Conservation (phyloP, 2,888 invertebrate genomes). For the Synanthedon andrenaeformis region DNA sequence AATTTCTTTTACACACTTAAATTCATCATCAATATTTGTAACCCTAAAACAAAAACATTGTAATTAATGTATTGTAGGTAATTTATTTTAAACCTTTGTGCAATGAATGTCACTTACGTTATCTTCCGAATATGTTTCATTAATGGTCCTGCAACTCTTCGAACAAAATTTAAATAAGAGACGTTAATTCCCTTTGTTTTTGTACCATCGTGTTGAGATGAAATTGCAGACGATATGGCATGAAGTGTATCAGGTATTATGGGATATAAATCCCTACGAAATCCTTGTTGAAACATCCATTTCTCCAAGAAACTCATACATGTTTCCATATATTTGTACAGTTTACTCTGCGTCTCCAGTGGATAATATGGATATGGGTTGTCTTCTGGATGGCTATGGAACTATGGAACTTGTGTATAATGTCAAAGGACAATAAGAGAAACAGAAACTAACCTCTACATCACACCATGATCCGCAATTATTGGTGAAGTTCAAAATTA, state of each 20-base stretch:
- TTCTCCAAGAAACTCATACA: constrained; percentile 46
- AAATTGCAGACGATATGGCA: constrained; percentile 36
- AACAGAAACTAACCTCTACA: constrained; percentile 45
- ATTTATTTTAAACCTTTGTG: no score
- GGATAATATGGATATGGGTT: constrained; percentile 58
- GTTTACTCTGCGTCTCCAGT: constrained; percentile 22
- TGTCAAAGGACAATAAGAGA: constrained; percentile 47
- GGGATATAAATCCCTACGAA: constrained; percentile 54
- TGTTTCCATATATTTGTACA: constrained; percentile 39
- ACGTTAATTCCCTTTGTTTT: constrained; percentile 53
- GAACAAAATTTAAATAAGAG: constrained; percentile 48
- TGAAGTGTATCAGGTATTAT: constrained; percentile 56
- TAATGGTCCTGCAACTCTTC: constrained; percentile 52
- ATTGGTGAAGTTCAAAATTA: constrained; percentile 35
- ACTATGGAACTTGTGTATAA: constrained; percentile 35
- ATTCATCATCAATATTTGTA: constrained; percentile 34
- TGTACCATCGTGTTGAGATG: constrained; percentile 22
- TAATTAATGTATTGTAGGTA: not conserved
- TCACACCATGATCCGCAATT: constrained; percentile 41
- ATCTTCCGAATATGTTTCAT: constrained; percentile 50
- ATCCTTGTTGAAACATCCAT: constrained; percentile 64
- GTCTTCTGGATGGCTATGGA: constrained; percentile 18
- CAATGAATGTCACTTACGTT: constrained; percentile 25
- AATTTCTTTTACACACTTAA: constrained; percentile 44
- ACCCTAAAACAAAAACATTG: constrained; percentile 22